Evolutionary conservation across 1,140 invertebrate genomes (phyloP), one percentile per base, ranked within the genome.

Genomic region (Theocolax elegans): DNA sequence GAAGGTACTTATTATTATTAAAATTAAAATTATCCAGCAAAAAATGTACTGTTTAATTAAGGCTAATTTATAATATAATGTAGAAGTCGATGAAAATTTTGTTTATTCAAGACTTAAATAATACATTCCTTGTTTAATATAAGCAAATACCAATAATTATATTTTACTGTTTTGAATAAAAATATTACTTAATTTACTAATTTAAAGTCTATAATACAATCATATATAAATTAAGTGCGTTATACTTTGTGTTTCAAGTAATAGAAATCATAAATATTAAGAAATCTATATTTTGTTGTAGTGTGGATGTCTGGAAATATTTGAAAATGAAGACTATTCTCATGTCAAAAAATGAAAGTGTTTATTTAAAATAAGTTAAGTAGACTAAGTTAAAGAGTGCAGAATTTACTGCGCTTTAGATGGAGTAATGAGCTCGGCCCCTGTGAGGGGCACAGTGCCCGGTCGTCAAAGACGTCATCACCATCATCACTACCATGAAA

Each of bases 371-470:
- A 31, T 12, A 42, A 15, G 25, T 60, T 51, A 7, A 51, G 15
- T 48, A 68, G 31, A 60, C 35, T 25, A 53, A 25, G 1, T 67
- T 38, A 60, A 38, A 51, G 35, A 42, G 54, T 64, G 60, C 58
- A 79, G 70, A 73, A 75, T 72, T 60, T 75, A 77, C 75, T 75
- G 74, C 67, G 78, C 75, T 81, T 82, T 85, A 80, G 79, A 85
- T 85, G 83, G 83, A 84, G 84, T 83, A 77, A 85, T 85, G 83
- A 85, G 83, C 81, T 80, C 80, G 80, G 82, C 82, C 82, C 83
- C 82, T 79, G 79, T 73, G 66, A 79, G 82, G 82, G 84, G 83
- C 80, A 80, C 77, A 79, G 75, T 81, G 83, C 80, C 86, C 86
- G 81, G 80, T 73, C 81, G 81, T 81, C 83, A 86, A 80, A 78